Evolutionary conservation across 2,888 invertebrate genomes (phyloP), one percentile per base, ranked within the genome.

Genomic region (Clanis bilineata): DNA sequence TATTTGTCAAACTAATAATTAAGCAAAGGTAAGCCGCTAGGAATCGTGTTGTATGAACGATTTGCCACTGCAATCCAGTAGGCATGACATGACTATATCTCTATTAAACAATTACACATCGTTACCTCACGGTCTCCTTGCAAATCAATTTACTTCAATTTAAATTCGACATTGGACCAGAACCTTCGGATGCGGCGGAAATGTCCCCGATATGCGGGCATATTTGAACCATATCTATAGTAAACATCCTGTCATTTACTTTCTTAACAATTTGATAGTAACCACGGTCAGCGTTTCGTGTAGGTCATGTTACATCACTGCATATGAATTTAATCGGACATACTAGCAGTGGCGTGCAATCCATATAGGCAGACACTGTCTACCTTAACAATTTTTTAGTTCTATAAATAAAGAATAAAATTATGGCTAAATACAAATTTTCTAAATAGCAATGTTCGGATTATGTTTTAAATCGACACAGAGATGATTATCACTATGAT

Each of bases 171-270:
- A 81, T 82, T 83, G 78, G 62, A 62, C 51, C 62, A 62, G 76
- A 75, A 82, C 83, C 84, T 82, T 77, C 66, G 73, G 66, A 75
- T 70, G 64, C 65, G 74, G 62, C 74, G 78, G 81, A 80, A 80
- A 65, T 69, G 67, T 63, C 71, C 67, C 67, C 72, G 62, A 66
- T 67, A 64, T 32, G 23, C 28, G 62, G 57, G 57, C 54, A 57
- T 58, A 60, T 67, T 61, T 32, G 58, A 60, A 63, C 64, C 65
- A 68, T 79, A 81, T 78, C 79, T 73, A 65, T 60, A 60, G 66
- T 72, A 74, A 81, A 84, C 80, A 79, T 82, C 82, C 80, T 77
- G 80, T 59, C 61, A 67, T 54, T 63, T 15, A 59, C 72, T 78
- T 77, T 79, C 77, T 74, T 73, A 61, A 68, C 66, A 60, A 69